Percentiles rank a stretch among this genome's conserved stretches.
These are phyloP conservation scores for Siniperca obscura DNA, from an alignment of 2,797 vertebrate species.

Conservation along the genomic window DNA sequence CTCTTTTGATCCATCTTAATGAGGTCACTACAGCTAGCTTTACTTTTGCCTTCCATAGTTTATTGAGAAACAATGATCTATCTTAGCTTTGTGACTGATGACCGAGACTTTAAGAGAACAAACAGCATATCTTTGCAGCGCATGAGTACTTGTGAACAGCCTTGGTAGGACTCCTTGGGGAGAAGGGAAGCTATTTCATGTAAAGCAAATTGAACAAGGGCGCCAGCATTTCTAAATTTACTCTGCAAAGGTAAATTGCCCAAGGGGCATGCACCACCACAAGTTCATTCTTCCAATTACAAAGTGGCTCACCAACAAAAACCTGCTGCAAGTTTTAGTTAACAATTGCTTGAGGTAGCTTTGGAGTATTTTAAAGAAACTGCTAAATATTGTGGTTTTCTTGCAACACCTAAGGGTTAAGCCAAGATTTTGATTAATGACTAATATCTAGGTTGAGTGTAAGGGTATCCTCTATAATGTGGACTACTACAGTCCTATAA, in stretches of 20 bases:
- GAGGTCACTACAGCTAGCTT: constrained; percentile 48
- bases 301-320: constrained; percentile 53
- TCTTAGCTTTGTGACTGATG: constrained; percentile 51
- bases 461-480: constrained; percentile 3
- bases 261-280: constrained; percentile 34
- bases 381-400: constrained; percentile 41
- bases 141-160: constrained; percentile 45
- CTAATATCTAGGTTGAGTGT: constrained; percentile 17
- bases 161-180: constrained; percentile 45
- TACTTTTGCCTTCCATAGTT: constrained; percentile 40
- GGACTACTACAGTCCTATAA: background rate
- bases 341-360: constrained; percentile 38
- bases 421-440: constrained; percentile 41
- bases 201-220: constrained; percentile 66
- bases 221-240: constrained; percentile 60
- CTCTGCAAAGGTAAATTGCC: constrained; percentile 63
- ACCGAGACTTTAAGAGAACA: constrained; percentile 45
- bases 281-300: constrained; percentile 63
- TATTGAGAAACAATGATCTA: constrained; percentile 62
- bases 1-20: constrained; percentile 56
- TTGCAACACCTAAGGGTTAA: constrained; percentile 30
- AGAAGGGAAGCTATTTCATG: constrained; percentile 52
- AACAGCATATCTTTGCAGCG: constrained; percentile 38
- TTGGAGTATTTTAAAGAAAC: constrained; percentile 40
- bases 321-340: constrained; percentile 33